Evolutionary conservation across 1,140 invertebrate genomes (phyloP).

Genomic region (Drosophila virilis): DNA sequence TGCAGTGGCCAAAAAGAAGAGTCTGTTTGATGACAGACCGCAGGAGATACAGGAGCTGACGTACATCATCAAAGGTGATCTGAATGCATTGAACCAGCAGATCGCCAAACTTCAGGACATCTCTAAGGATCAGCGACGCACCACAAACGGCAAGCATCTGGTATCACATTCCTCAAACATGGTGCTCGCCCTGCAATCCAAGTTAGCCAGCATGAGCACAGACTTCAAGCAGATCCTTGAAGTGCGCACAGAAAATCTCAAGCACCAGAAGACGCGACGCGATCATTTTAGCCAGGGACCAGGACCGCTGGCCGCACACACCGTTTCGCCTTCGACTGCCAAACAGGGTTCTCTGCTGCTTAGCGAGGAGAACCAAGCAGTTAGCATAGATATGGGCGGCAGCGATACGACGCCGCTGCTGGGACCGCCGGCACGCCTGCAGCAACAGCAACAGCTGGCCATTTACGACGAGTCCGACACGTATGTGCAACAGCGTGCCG

Average conservation of each 20-base stretch:
- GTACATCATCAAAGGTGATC: conserved; percentile 98
- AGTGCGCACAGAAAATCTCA: conserved; percentile 96
- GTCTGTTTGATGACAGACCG: conserved; percentile 97
- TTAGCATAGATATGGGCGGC: conserved; percentile 90
- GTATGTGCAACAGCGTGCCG: conserved; percentile 96
- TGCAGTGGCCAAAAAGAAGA: conserved; percentile 98
- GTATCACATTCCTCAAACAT: conserved; percentile 98
- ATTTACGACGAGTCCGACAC: conserved; percentile 94
- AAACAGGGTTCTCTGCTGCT: conserved; percentile 85
- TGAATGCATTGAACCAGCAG: conserved; percentile 97
- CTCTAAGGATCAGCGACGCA: conserved; percentile 88
- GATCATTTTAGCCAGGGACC: conserved; percentile 96
- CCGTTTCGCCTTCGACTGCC: conserved; percentile 90
- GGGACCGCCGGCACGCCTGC: conserved; percentile 53
- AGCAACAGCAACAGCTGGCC: conserved; percentile 87
- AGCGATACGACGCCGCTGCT: conserved; percentile 82
- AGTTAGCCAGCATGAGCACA: conserved; percentile 97
- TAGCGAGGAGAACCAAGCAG: conserved; percentile 89
- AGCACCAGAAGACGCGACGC: conserved; percentile 95
- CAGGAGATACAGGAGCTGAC: conserved; percentile 98
- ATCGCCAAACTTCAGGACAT: conserved; percentile 94
- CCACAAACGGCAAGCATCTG: conserved; percentile 90
- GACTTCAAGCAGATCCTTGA: conserved; percentile 98
- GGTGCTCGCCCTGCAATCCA: conserved; percentile 96
- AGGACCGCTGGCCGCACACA: conserved; percentile 85